These are phyloP conservation scores for Ceuthmochares aereus DNA, from an alignment of 2,113 vertebrate species.

Conservation along the genomic window DNA sequence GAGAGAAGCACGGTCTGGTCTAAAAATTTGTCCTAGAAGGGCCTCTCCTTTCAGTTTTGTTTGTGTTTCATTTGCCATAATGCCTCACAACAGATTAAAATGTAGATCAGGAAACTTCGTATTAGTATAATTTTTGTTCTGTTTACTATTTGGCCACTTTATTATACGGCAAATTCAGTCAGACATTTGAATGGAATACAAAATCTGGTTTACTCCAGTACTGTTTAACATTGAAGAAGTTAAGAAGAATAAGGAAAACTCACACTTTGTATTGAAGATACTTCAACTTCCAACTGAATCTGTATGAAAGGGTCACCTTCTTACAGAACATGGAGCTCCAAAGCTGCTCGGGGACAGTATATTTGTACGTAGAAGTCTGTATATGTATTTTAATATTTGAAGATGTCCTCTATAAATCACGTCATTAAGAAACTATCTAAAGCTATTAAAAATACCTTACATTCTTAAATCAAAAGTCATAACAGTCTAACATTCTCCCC, in stretches of 20 bases:
- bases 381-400: not conserved
- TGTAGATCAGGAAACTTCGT: not conserved
- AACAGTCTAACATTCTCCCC: not conserved
- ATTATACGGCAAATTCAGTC: not conserved
- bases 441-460: not conserved
- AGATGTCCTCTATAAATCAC: not conserved
- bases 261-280: not conserved
- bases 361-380: not conserved
- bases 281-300: not conserved
- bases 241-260: not conserved
- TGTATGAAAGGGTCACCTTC: not conserved
- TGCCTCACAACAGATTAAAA: not conserved
- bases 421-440: not conserved
- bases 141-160: not conserved
- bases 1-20: not conserved
- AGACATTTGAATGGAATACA: not conserved
- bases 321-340: not conserved
- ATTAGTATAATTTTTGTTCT: not conserved
- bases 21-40: not conserved
- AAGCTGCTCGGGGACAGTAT: not conserved
- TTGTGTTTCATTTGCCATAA: not conserved
- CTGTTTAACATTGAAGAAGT: not conserved
- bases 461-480: not conserved
- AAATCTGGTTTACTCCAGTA: not conserved
- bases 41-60: accelerated